A percentile compares a stretch with the other conserved stretches of the same genome.
Conservation (phyloP, 2,888 invertebrate species). For the Papilio demoleus region DNA sequence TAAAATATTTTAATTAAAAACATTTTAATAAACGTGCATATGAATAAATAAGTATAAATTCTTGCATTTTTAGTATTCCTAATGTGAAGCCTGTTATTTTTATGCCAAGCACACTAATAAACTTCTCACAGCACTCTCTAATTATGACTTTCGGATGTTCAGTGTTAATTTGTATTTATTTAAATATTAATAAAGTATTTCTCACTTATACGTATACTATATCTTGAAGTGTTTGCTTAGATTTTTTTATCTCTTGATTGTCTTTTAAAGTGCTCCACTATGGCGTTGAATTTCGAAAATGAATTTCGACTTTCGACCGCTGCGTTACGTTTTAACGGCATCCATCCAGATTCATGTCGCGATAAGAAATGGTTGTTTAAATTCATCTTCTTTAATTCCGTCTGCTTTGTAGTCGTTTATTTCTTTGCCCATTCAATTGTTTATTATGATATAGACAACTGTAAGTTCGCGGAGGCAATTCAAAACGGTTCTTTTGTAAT, state of each 20-base stretch:
- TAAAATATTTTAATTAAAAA: not conserved
- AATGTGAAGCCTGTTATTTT: conserved; percentile 15
- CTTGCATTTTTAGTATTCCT: conserved; percentile 9
- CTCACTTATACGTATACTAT: not conserved
- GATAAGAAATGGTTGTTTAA: not conserved
- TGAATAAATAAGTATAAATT: conserved; percentile 17
- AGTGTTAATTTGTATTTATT: not conserved
- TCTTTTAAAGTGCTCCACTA: not conserved
- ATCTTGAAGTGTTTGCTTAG: not conserved
- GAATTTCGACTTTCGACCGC: conserved; percentile 9
- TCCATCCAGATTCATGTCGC: not conserved
- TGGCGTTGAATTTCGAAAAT: conserved; percentile 19
- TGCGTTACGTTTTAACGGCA: conserved; percentile 3
- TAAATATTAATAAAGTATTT: not conserved
- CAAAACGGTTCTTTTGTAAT: conserved; percentile 10
- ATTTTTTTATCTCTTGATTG: not conserved
- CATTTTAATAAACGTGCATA: conserved; percentile 8
- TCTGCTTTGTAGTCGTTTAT: not conserved
- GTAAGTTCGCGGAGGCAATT: conserved; percentile 14
- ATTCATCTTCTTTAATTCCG: not conserved
- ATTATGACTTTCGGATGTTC: not conserved
- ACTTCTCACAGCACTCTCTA: conserved; percentile 2
- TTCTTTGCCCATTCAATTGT: conserved; percentile 13
- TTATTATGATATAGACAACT: conserved; percentile 2
- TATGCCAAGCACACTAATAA: conserved; percentile 16